These are phyloP conservation scores for Archocentrus centrarchus DNA, from an alignment of 2,113 vertebrate species.

Conservation along the genomic window DNA sequence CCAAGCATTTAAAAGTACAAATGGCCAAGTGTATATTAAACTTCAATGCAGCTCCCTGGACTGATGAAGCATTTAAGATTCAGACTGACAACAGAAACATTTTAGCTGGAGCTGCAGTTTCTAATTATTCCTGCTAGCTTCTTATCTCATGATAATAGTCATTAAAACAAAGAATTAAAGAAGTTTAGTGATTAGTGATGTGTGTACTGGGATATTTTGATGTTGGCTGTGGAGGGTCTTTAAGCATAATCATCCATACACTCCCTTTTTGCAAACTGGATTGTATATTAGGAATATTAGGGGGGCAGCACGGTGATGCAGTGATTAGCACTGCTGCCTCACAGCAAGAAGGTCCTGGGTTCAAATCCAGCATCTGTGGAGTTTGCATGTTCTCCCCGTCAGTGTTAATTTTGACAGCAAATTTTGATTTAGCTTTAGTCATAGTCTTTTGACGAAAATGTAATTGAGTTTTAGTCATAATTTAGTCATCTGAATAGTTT, in stretches of 20 bases:
- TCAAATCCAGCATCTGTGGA: no score
- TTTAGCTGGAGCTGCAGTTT: neutral
- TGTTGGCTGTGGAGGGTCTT: conserved; percentile 3
- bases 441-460: no score
- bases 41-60: conserved; percentile 3
- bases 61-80: conserved; percentile 34
- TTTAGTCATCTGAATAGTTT: no score
- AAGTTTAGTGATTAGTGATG: conserved; percentile 10
- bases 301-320: no score
- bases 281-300: no score
- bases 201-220: neutral
- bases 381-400: no score
- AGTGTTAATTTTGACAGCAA: no score
- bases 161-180: neutral
- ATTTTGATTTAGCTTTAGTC: no score
- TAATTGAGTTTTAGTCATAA: no score
- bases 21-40: conserved; percentile 24
- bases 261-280: neutral
- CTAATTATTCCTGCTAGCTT: conserved; percentile 12
- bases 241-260: conserved; percentile 5
- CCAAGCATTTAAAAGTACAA: conserved; percentile 40
- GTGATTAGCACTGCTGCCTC: no score
- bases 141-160: neutral
- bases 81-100: conserved; percentile 7
- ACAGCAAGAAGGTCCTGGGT: no score